Conservation (phyloP, 2,888 invertebrate species). For the Phortica okadai region DNA sequence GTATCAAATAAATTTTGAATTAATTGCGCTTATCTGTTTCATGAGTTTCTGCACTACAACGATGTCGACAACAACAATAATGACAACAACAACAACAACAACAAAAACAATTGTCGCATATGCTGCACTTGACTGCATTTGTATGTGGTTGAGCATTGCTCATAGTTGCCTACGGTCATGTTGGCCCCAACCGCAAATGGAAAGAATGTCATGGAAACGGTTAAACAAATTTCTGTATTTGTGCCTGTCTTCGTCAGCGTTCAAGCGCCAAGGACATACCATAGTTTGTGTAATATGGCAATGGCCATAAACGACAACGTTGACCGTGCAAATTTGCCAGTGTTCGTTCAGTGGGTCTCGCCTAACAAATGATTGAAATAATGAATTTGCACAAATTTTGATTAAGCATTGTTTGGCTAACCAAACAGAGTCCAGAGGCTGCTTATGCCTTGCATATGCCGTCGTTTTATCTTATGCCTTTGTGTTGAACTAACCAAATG, state of each 20-base stretch:
- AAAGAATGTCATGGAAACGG: neutral
- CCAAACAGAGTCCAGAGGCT: neutral
- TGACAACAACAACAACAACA: neutral
- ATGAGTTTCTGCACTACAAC: constrained; percentile 43
- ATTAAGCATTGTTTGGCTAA: constrained; percentile 32
- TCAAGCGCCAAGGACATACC: neutral
- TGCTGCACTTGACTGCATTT: constrained; percentile 18
- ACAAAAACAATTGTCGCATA: constrained; percentile 29
- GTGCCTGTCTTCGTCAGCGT: constrained; percentile 4
- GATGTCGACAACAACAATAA: neutral
- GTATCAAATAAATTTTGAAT: constrained; percentile 65
- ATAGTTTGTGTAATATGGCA: neutral
- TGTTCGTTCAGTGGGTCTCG: constrained; percentile 12
- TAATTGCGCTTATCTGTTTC: constrained; percentile 63
- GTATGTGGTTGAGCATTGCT: neutral
- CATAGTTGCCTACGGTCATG: neutral
- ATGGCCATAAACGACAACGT: neutral
- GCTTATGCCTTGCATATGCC: neutral
- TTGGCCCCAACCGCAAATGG: neutral
- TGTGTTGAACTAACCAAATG: neutral
- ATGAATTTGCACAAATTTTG: constrained; percentile 41
- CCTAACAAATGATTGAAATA: constrained; percentile 37
- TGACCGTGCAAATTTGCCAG: neutral
- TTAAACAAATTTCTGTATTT: constrained; percentile 8
- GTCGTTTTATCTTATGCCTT: neutral